Base-by-base conservation (phyloP, 2,797 vertebrate species). In the Girardinus metallicus region DNA sequence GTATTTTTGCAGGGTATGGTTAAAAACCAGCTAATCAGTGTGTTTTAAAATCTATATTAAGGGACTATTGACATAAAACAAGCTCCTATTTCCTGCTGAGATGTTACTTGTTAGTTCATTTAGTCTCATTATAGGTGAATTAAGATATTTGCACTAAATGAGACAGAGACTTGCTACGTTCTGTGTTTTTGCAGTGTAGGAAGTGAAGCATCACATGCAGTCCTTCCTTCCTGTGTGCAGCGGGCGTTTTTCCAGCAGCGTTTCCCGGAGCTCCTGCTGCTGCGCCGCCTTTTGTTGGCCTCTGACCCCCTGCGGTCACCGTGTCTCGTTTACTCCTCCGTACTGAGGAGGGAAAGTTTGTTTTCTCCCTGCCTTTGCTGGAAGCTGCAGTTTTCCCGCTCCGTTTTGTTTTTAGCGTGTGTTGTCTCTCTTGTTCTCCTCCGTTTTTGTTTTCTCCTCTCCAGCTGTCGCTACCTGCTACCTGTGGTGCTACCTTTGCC, bases 401-500 rank as follows among this genome's bases (percentile, higher is more conserved):
- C n/a, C n/a, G 29, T 71, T 73, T 29, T 11, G 26, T 84, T 26
- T 76, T 76, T 80, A 26, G 75, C n/a, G 44, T 55, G 41, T 78
- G 6, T 88, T 29, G 80, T 51, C 43, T 49, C 57, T 21, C 73
- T 80, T 85, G 71, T 80, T 44, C 72, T 44, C 41, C 43, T 77
- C 73, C 15, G 26, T 15, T 11, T 47, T 44, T 46, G 70, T 76
- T 39, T 55, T 31, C 9, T 21, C 13, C 15, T 72, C 34, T 73
- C 62, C 78, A 74, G 29, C 80, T 81, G 75, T 88, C 89, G 29
- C 80, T 75, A 82, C 74, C 78, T 85, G 83, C 89, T 87, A 87
- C 92, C 90, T 8, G 80, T 9, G 72, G 89, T 4, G 88, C 71
- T 79, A 88, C 87, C 87, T 80, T 87, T 89, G 89, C 76, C 91